A percentile compares a stretch with the other conserved stretches of the same genome.
These are phyloP conservation scores for Triplophysa tibetana DNA, from an alignment of 2,113 vertebrate genomes.

Conservation along the genomic window DNA sequence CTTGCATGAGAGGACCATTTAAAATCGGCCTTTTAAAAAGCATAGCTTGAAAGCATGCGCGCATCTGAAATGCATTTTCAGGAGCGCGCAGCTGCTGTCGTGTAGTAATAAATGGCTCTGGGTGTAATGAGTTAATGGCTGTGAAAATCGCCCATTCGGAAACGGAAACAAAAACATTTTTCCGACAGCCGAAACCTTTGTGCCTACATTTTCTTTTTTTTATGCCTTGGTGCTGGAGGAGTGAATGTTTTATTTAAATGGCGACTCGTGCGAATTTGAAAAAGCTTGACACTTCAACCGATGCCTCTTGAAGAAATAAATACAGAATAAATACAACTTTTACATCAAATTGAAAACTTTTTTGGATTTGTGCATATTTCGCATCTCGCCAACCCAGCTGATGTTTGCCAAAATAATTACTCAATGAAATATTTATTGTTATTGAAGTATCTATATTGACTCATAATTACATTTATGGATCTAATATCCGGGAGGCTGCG, in stretches of 20 bases:
- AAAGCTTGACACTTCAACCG: not conserved
- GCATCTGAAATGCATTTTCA: conserved; percentile 33
- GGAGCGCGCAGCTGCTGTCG: conserved; percentile 25
- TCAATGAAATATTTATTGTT: not conserved
- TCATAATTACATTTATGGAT: not conserved
- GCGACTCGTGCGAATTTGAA: not conserved
- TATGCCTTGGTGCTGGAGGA: not conserved
- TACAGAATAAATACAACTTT: not conserved
- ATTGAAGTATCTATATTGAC: not conserved
- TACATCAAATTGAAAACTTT: not conserved
- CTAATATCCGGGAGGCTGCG: not conserved
- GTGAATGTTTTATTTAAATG: not conserved
- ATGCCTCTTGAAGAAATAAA: not conserved
- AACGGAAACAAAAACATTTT: conserved; percentile 7
- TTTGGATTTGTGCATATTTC: not conserved
- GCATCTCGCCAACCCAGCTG: too few species aligned
- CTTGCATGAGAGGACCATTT: conserved; percentile 51
- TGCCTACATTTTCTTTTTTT: not conserved
- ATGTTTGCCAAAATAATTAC: too few species aligned
- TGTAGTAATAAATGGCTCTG: conserved; percentile 8
- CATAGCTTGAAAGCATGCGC: conserved; percentile 7
- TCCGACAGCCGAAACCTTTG: not conserved
- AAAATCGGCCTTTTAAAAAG: conserved; percentile 60
- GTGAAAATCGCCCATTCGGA: conserved; percentile 23
- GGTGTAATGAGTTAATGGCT: conserved; percentile 38